A percentile compares a stretch with the other conserved stretches of the same genome.
Evolutionary conservation across 2,797 vertebrate species (phyloP).

Genomic region (Diplodus puntazzo): DNA sequence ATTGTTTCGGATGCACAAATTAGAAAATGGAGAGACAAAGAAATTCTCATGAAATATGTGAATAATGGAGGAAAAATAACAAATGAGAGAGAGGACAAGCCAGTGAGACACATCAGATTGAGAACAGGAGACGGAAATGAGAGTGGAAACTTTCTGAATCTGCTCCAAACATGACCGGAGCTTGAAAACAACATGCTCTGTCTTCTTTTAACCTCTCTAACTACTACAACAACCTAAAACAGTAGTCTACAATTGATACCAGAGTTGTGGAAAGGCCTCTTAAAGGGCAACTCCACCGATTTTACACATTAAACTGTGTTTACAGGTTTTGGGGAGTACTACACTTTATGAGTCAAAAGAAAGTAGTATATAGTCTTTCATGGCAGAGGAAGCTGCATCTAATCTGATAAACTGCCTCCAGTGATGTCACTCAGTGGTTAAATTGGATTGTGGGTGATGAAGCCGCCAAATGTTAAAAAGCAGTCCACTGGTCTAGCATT

Average conservation of each 20-base stretch:
- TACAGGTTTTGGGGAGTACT: too few species aligned
- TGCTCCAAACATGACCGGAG: background rate
- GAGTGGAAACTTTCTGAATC: background rate
- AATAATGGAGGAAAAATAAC: background rate
- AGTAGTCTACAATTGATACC: background rate
- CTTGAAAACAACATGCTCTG: background rate
- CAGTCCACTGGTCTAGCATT: too few species aligned
- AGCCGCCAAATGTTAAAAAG: too few species aligned
- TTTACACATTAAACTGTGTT: too few species aligned
- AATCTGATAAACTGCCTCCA: too few species aligned
- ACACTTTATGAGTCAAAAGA: too few species aligned
- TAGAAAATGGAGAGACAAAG: background rate
- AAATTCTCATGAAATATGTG: conserved; percentile 1
- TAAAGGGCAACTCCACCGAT: too few species aligned
- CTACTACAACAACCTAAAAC: background rate
- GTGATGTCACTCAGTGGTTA: too few species aligned
- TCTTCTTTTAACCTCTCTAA: background rate
- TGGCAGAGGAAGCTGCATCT: too few species aligned
- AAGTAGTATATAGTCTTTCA: too few species aligned
- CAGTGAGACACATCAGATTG: background rate
- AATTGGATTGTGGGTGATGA: too few species aligned
- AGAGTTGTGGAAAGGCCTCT: background rate
- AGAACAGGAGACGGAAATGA: conserved; percentile 15
- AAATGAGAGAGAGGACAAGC: conserved; percentile 10
- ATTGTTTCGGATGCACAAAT: conserved; percentile 10